Evolutionary conservation across 1,140 invertebrate genomes (phyloP).

Genomic region (Temnothorax nylanderi): DNA sequence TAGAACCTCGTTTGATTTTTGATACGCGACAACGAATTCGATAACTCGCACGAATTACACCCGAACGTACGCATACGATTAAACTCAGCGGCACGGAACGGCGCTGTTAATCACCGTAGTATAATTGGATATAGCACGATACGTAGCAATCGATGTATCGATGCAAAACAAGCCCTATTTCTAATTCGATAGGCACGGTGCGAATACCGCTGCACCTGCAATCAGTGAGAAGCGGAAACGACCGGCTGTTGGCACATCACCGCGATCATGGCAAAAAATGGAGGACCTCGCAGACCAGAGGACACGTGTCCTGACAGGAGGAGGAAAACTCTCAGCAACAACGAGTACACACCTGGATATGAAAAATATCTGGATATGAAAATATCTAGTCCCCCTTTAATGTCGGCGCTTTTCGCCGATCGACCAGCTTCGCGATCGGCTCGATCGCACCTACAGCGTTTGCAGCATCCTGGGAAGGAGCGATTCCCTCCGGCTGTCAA

Average conservation of each 20-base stretch:
- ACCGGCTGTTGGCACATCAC: constrained; percentile 70
- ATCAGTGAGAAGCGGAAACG: constrained; percentile 72
- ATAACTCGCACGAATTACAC: constrained; percentile 12
- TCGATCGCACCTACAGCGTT: background rate
- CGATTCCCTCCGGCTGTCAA: background rate
- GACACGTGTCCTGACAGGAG: constrained; percentile 79
- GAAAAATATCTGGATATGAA: constrained; percentile 73
- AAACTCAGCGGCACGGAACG: background rate
- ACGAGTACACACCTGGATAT: constrained; percentile 81
- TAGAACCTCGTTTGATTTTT: background rate
- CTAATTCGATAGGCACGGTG: constrained; percentile 78
- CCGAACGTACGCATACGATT: background rate
- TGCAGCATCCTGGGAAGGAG: background rate
- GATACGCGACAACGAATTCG: background rate
- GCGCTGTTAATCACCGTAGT: background rate
- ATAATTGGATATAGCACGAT: constrained; percentile 58
- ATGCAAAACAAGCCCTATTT: constrained; percentile 69
- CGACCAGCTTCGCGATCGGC: background rate
- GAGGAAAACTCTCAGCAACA: constrained; percentile 72
- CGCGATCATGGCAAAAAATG: constrained; percentile 71
- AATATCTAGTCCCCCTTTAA: constrained; percentile 10
- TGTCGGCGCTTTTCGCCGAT: background rate
- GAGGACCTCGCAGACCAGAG: constrained; percentile 70
- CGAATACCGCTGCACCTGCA: constrained; percentile 78
- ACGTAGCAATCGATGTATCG: constrained; percentile 62